A percentile compares a stretch with the other conserved stretches of the same genome.
Conservation (phyloP, 2,113 vertebrate species). For the Columba janthina region DNA sequence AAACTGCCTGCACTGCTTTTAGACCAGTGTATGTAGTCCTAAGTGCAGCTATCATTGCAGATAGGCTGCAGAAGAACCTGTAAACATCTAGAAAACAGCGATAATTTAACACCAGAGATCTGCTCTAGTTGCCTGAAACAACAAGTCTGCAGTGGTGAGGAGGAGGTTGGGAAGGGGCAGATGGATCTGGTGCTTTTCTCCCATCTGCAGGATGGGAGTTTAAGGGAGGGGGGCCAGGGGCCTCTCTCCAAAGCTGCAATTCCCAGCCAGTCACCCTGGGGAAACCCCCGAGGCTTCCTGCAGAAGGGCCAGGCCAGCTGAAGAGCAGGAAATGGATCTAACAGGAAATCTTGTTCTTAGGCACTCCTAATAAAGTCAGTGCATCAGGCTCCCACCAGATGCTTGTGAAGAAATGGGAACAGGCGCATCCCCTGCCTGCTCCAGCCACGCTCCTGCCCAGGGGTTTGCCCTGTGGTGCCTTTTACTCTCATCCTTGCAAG, state of each 20-base stretch:
- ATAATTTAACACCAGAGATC: background rate
- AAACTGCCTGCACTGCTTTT: background rate
- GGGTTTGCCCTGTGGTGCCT: background rate
- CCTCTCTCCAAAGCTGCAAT: background rate
- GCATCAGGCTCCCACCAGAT: background rate
- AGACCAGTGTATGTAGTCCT: rapidly evolving
- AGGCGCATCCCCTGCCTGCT: rapidly evolving
- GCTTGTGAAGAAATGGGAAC: background rate
- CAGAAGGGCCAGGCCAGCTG: background rate
- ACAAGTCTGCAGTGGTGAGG: background rate
- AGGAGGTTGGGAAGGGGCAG: background rate
- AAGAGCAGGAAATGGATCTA: background rate
- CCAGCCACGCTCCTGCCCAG: background rate
- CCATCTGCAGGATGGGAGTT: no score
- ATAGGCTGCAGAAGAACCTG: background rate
- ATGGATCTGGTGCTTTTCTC: no score
- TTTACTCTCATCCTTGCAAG: background rate
- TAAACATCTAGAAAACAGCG: background rate
- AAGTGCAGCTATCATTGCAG: background rate
- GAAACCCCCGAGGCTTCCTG: background rate
- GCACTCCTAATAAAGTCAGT: background rate
- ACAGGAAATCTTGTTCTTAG: background rate
- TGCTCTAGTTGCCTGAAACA: background rate
- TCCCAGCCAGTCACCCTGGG: background rate
- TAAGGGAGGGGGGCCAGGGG: background rate